phyloP scores from a whole-genome alignment of 2,797 vertebrate genomes.

The Odontamblyopus rebecca region DNA sequence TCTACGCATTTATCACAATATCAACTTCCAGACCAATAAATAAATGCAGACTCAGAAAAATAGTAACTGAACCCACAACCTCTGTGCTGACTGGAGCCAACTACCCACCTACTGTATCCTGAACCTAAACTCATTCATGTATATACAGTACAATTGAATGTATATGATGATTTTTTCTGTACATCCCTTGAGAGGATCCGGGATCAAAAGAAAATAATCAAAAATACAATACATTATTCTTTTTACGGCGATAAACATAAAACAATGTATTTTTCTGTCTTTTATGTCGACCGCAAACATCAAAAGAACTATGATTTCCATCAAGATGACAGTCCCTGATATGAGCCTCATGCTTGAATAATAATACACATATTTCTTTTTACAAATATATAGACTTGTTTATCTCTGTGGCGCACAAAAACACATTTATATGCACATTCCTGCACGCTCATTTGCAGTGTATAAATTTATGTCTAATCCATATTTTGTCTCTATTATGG shows the following conservation, averaged over 20 bases:
- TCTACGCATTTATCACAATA: no score
- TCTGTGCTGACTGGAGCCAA: no score
- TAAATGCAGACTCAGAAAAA: no score
- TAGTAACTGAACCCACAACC: no score
- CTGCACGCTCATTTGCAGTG: constrained; percentile 39
- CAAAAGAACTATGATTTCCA: constrained; percentile 50
- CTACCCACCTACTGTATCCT: no score
- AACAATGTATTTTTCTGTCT: constrained; percentile 43
- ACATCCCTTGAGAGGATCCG: not conserved
- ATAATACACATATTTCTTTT: constrained; percentile 60
- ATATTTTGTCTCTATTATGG: constrained; percentile 69
- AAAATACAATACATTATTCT: constrained; percentile 32
- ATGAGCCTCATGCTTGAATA: constrained; percentile 64
- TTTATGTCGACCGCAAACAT: constrained; percentile 59
- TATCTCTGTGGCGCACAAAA: constrained; percentile 63
- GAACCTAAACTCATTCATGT: no score
- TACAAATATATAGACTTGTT: constrained; percentile 67
- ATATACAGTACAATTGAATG: no score
- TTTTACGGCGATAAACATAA: constrained; percentile 44
- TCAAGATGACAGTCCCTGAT: constrained; percentile 46
- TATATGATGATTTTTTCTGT: no score
- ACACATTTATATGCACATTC: constrained; percentile 68
- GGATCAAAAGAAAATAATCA: constrained; percentile 30
- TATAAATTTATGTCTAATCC: constrained; percentile 66
- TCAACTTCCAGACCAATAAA: no score